These are phyloP conservation scores for Halocynthia aurantium DNA, from an alignment of 23 tunicate genomes.

Conservation along the genomic window DNA sequence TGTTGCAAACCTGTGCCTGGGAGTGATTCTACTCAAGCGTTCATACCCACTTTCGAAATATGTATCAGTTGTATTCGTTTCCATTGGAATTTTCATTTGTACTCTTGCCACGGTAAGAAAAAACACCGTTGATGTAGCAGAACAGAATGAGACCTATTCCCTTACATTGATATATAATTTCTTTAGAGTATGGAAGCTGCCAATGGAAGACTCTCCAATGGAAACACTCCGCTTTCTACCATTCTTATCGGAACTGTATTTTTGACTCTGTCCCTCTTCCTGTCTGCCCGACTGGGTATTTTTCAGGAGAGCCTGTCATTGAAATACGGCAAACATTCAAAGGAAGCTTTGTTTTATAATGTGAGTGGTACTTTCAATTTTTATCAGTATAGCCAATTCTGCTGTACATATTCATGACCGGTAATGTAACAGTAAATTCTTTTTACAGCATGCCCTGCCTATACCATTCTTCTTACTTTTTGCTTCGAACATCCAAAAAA, in stretches of 20 bases:
- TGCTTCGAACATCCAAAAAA: constrained; percentile 64
- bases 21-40: constrained; percentile 38
- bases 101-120: constrained; percentile 63
- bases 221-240: background rate
- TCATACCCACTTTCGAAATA: constrained; percentile 40
- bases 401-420: no score
- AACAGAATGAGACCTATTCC: background rate
- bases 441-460: constrained; percentile 74
- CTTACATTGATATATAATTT: background rate
- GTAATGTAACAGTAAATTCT: constrained; percentile 3
- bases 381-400: no score
- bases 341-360: constrained; percentile 79
- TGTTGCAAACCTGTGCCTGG: constrained; percentile 63
- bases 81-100: constrained; percentile 84
- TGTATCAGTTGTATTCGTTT: constrained; percentile 48
- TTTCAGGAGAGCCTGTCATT: constrained; percentile 71
- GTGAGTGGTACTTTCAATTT: constrained; percentile 33
- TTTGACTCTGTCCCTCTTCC: constrained; percentile 32
- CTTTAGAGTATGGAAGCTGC: background rate
- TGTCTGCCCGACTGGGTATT: constrained; percentile 71
- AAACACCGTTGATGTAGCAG: background rate
- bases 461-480: constrained; percentile 61
- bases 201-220: background rate
- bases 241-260: constrained; percentile 50
- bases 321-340: constrained; percentile 58